A percentile compares a stretch with the other conserved stretches of the same genome.
Conservation (phyloP, 2,888 invertebrate genomes). For the Celastrina argiolus region DNA sequence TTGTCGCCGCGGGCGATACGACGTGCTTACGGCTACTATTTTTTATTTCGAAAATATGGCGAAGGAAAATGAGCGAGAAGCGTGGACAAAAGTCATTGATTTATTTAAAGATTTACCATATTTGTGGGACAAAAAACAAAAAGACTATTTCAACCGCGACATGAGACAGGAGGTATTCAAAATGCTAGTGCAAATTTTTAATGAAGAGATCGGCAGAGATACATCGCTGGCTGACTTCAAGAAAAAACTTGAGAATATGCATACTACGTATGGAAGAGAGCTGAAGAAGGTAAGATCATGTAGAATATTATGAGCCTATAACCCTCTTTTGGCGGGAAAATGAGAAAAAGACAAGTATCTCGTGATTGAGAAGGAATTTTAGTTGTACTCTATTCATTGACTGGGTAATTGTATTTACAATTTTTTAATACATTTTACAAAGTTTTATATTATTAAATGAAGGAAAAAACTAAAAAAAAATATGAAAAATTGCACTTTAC, state of each 20-base stretch:
- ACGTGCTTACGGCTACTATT: constrained; percentile 8
- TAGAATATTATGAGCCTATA: constrained; percentile 19
- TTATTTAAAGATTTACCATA: constrained; percentile 24
- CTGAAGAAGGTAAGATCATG: constrained; percentile 30
- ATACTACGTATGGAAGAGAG: constrained; percentile 31
- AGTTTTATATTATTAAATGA: no score
- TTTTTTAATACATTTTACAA: no score
- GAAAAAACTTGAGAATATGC: constrained; percentile 33
- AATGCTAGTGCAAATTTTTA: constrained; percentile 30
- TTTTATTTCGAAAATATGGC: constrained; percentile 15
- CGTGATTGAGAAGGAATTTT: neutral
- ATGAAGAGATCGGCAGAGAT: constrained; percentile 29
- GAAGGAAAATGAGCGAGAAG: constrained; percentile 25
- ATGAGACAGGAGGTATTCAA: constrained; percentile 31
- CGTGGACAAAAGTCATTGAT: constrained; percentile 27
- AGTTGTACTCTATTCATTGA: no score
- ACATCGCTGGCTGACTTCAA: constrained; percentile 27
- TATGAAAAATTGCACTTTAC: no score
- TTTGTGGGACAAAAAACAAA: constrained; percentile 31
- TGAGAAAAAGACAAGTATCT: constrained; percentile 2
- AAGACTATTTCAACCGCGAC: constrained; percentile 29
- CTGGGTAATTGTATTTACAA: no score
- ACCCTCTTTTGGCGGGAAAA: constrained; percentile 20
- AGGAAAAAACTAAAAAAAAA: no score
- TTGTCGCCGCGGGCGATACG: neutral